Evolutionary conservation across 2,113 vertebrate genomes (phyloP), one percentile per base, ranked within the genome.

Genomic region (Zootoca vivipara): DNA sequence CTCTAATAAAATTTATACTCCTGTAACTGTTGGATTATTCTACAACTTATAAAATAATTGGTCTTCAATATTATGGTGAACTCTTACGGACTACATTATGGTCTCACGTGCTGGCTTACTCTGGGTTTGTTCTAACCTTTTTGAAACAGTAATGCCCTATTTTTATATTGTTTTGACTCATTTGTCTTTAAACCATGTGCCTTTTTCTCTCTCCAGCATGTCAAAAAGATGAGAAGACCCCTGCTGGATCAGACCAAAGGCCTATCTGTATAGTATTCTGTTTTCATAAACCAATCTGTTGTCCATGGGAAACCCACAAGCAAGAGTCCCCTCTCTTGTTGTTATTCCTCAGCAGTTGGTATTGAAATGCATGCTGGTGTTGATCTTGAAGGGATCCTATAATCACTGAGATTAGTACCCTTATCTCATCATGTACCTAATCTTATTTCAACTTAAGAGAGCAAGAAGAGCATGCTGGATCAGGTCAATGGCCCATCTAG

Each of bases 61-160:
- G 0, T 6, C 22, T 87, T 92, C 78, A 89, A 90, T 90, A 87
- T 62, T 82, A 85, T 35, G 10, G 22, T 86, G 70, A 56, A 69
- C 83, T 40, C 1, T 26, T 70, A 40, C 13, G 10, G 56, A 15
- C 62, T 73, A 69, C 84, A 83, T 15, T 52, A 35, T 56, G 24
- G 40, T 62, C 33, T 38, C 2, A 62, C 81, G 83, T 1, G 0
- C 7, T 82, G 87, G n/a, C 4, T 83, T 87, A 82, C 52, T 85
- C 46, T 93, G 40, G 2, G 6, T 83, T 81, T n/a, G 35, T 91
- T 91, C 87, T 22, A 89, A 2, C 52, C 13, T 24, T 65, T 78
- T 33, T 87, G 64, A 92, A 88, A 90, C 30, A 90, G 86, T 84
- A 85, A 78, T 52, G 24, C 1, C 4, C 0, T 56, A 26, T 24